phyloP scores from a whole-genome alignment of 2,888 invertebrate genomes.

The Chaetoderma sp. region DNA sequence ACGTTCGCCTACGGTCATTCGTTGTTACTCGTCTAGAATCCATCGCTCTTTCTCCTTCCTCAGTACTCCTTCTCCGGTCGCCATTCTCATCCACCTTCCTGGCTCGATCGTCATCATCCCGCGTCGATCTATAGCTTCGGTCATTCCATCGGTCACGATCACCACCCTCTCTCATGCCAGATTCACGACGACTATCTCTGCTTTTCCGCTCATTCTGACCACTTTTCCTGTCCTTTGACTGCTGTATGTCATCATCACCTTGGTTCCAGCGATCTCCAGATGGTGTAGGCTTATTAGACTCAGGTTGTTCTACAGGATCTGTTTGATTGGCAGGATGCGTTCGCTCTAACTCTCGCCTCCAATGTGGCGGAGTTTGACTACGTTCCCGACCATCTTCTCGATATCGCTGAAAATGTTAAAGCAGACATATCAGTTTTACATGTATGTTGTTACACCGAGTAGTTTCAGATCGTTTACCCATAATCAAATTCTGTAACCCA shows the following conservation, averaged over 20 bases:
- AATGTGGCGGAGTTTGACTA: constrained; percentile 93
- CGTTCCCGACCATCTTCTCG: constrained; percentile 79
- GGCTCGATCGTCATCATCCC: constrained; percentile 2
- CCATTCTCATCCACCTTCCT: constrained; percentile 27
- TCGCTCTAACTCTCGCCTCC: constrained; percentile 74
- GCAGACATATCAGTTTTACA: too few relatives aligned
- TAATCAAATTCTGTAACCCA: too few relatives aligned
- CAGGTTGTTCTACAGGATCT: background rate
- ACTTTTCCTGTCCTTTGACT: background rate
- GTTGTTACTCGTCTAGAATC: too few relatives aligned
- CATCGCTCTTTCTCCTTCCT: constrained; percentile 28
- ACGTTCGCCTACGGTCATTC: too few relatives aligned
- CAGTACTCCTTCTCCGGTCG: constrained; percentile 15
- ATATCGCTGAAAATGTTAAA: constrained; percentile 27
- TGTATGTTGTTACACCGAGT: too few relatives aligned
- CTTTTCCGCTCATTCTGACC: background rate
- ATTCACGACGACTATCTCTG: background rate
- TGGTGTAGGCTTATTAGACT: too few relatives aligned
- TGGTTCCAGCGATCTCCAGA: background rate
- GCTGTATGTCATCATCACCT: background rate
- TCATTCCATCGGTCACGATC: background rate
- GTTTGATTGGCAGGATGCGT: background rate
- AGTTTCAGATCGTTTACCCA: too few relatives aligned
- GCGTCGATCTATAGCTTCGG: background rate
- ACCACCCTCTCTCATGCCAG: background rate